Conservation (phyloP, 2,797 vertebrate species). For the Pipistrellus nathusii region DNA sequence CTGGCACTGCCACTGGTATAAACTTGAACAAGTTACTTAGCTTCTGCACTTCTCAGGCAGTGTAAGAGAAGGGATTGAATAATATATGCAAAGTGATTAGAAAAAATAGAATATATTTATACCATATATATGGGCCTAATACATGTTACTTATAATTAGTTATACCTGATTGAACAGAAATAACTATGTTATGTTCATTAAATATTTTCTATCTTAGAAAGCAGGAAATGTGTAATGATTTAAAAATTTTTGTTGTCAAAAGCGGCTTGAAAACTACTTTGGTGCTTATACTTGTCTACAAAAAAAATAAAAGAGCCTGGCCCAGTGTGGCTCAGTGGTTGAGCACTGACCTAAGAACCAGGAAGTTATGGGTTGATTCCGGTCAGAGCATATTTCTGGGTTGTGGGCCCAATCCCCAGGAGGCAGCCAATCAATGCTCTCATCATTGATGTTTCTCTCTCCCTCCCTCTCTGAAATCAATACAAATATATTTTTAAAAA, state of each 20-base stretch:
- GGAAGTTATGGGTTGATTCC: too few relatives aligned
- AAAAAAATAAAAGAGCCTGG: conserved; percentile 1
- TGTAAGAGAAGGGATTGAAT: conserved; percentile 32
- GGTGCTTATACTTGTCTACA: conserved; percentile 37
- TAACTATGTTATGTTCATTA: neutral
- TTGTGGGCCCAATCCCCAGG: too few relatives aligned
- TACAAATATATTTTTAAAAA: too few relatives aligned
- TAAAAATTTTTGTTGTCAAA: conserved; percentile 35
- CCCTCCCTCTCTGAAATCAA: too few relatives aligned
- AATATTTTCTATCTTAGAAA: conserved; percentile 50
- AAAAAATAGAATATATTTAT: conserved; percentile 50
- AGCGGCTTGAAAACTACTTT: neutral
- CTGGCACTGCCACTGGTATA: neutral
- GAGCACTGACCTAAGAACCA: too few relatives aligned
- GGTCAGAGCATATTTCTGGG: too few relatives aligned
- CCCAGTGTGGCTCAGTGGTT: too few relatives aligned
- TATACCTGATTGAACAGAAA: conserved; percentile 47
- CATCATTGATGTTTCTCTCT: too few relatives aligned
- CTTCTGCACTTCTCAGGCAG: neutral
- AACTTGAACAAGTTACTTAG: conserved; percentile 44
- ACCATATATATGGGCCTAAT: neutral
- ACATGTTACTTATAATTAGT: conserved; percentile 50
- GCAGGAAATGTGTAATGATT: conserved; percentile 5
- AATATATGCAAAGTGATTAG: conserved; percentile 29
- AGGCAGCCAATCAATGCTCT: too few relatives aligned